Conservation (phyloP, 1,140 invertebrate genomes). For the Heliconius hewitsoni region DNA sequence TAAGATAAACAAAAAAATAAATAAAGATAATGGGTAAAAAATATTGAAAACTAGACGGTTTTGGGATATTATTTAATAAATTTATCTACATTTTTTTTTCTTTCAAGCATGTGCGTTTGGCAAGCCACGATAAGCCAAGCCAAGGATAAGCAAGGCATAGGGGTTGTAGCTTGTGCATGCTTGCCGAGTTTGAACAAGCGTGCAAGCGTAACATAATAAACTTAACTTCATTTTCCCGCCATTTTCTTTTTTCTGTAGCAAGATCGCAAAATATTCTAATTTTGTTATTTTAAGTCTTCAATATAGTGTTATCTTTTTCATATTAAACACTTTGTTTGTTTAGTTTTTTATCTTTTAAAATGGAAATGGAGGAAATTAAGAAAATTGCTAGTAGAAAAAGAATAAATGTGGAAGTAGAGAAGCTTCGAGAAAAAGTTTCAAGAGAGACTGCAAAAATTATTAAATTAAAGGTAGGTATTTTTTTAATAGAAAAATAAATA, state of each 20-base stretch:
- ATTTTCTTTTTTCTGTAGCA: constrained; percentile 14
- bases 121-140: too few species aligned
- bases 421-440: constrained; percentile 68
- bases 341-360: constrained; percentile 23
- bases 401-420: constrained; percentile 58
- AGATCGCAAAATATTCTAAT: background rate
- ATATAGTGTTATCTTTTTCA: background rate
- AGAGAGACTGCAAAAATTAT: constrained; percentile 65
- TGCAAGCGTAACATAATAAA: too few species aligned
- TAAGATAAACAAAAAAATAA: too few species aligned
- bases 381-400: constrained; percentile 60
- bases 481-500: too few species aligned
- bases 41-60: too few species aligned
- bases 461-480: constrained; percentile 52
- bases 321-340: background rate
- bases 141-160: too few species aligned
- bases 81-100: too few species aligned
- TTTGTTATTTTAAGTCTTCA: background rate
- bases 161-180: too few species aligned
- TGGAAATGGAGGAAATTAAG: constrained; percentile 60
- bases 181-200: too few species aligned
- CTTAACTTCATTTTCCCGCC: constrained; percentile 24
- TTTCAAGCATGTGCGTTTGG: too few species aligned
- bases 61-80: too few species aligned
- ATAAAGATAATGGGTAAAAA: too few species aligned